Base-by-base conservation (phyloP, 2,888 invertebrate species). In the Diarsia dahlii region DNA sequence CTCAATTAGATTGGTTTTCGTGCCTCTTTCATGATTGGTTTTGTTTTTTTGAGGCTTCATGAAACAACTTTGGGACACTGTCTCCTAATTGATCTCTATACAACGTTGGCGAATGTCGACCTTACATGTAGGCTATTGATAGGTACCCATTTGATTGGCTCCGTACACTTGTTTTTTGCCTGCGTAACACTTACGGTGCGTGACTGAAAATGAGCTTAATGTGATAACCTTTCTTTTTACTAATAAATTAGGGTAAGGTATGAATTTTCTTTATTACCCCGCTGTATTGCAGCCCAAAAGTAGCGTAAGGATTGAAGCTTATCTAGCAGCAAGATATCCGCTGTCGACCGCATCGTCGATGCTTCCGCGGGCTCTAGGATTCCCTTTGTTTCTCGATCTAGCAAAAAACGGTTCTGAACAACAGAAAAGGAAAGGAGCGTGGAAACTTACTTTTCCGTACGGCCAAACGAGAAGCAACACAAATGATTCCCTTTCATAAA, bases 31-130 rank as follows among this genome's bases (percentile, higher is more conserved):
- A 34, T 80, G 54, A 67, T 67, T 63, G 54, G 18, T 52, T 9
- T 2, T 39, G 18, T 46, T 4, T 45, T 81, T 12, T n/a, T 64
- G 39, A 48, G 82, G 78, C 20, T 82, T 69, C 69, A 34, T 60
- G 1, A 64, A 58, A 69, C 65, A 3, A 20, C 28, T 28, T 60
- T 76, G 15, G 18, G n/a, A 20, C 0, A 10, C 0, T 10, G 1
- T 45, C 20, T 34, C 1, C 2, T 20, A 58, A 48, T 62, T 12
- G 12, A 56, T 64, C 6, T 10, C 1, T 0, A 3, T 10, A 46
- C 0, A 5, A n/a, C 54, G 15, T 48, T 46, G 12, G 4, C 15
- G 18, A 15, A 6, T 18, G 58, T 28, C 8, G 58, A 28, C n/a
- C n/a, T 39, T 39, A 39, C 39, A 13, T 39, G 13, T 15, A 15